Evolutionary conservation across 1,140 invertebrate genomes (phyloP), one percentile per base, ranked within the genome.

Genomic region (Anadara kagoshimensis): DNA sequence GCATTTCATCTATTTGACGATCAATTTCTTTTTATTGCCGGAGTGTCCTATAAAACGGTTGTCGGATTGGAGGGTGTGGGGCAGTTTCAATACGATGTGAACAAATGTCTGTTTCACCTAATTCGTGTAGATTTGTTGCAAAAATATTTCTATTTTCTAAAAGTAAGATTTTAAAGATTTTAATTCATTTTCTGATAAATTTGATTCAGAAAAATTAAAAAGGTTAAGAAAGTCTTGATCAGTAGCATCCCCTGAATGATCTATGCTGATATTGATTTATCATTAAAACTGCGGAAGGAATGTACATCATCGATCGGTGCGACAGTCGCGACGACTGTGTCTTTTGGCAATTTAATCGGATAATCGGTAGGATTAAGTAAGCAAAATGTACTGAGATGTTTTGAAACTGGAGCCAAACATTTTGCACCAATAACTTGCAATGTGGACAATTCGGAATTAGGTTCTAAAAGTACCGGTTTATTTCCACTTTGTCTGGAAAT

Each of bases 1-100:
- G 12, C 72, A 78, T 74, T 70, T 78, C 47, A 43, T 75, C 72
- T 36, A 71, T 54, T 62, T 75, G 59, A 44, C 43, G 43, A 18
- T 59, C 53, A 18, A 68, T 41, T 61, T 75, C 73, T 2, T 22
- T 44, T 51, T 62, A 14, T 2, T 43, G 18, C 26, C 47, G 47
- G 2, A 51, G 51, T 14, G 43, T 29, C 54, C 67, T 56, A 36
- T 70, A 75, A 56, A 51, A 56, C 5, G 45, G 65, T 47, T 44
- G 45, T 18, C 56, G 51, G 11, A 68, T 56, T 24, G 66, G 54
- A 36, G 66, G 54, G 24, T 45, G 43, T 20, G 54, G 53, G 47
- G 36, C n/a, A 26, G 54, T 59, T 26, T 68, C 66, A 26, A 68
- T 68, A 22, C 24, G 43, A 58, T 68, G 66, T 26, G 22, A 49